These are phyloP conservation scores for Cnemophilus loriae DNA, from an alignment of 2,113 vertebrate species.

Conservation along the genomic window DNA sequence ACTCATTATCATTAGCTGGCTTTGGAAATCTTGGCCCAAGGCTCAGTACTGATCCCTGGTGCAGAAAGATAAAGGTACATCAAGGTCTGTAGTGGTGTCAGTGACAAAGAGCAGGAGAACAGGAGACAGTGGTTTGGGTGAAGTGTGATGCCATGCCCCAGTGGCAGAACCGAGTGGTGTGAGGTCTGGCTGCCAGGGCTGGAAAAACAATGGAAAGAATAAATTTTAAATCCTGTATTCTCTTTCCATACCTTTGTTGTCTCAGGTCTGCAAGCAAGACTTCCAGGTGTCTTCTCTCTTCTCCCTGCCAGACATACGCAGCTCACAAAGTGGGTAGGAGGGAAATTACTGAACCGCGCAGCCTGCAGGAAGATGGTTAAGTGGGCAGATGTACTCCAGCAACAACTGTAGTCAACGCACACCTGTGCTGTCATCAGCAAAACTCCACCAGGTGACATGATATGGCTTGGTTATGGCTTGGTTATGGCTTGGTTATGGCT, in stretches of 20 bases:
- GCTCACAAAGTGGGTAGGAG: background rate
- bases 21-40: background rate
- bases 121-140: background rate
- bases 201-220: background rate
- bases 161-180: rapidly evolving
- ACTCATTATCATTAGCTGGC: background rate
- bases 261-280: background rate
- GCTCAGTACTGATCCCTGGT: background rate
- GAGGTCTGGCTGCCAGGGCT: background rate
- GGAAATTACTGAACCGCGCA: background rate
- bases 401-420: background rate
- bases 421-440: background rate
- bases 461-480: background rate
- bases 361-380: background rate
- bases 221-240: background rate
- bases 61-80: background rate
- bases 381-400: background rate
- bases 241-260: background rate
- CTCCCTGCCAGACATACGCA: rapidly evolving
- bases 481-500: background rate
- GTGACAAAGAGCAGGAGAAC: background rate
- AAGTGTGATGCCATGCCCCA: background rate
- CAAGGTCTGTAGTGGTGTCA: background rate
- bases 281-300: background rate
- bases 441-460: background rate